Conservation (phyloP, 53 echinoderm and acorn worm species). For the Stichopus horrens region DNA sequence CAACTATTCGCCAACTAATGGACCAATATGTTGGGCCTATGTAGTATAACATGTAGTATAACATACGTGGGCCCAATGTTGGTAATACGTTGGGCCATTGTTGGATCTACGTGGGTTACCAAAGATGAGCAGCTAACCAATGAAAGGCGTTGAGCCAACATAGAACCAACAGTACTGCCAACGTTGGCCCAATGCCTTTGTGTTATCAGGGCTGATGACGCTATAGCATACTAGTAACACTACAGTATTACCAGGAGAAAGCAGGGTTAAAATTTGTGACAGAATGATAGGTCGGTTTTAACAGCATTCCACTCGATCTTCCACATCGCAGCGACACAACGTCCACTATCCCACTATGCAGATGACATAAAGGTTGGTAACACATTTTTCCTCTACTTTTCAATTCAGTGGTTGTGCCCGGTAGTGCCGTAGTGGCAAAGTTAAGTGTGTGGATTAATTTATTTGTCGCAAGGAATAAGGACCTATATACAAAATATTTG, state of each 20-base stretch:
- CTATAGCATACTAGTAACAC: not conserved
- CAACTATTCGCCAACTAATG: too few relatives aligned
- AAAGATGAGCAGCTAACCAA: too few relatives aligned
- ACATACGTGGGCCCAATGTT: too few relatives aligned
- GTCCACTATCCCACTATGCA: conserved; percentile 28
- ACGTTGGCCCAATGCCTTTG: too few relatives aligned
- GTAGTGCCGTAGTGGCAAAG: not conserved
- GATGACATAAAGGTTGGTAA: conserved; percentile 18
- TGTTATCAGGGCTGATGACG: not conserved
- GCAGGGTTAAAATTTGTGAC: not conserved
- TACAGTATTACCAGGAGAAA: not conserved
- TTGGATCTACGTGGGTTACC: too few relatives aligned
- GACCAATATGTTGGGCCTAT: too few relatives aligned
- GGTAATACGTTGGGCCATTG: too few relatives aligned
- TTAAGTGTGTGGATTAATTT: not conserved
- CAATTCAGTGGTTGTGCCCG: not conserved
- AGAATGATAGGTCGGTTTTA: not conserved
- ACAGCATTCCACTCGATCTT: conserved; percentile 23
- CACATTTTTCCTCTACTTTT: not conserved
- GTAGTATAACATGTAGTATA: too few relatives aligned
- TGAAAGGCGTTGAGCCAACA: too few relatives aligned
- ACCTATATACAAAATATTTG: too few relatives aligned
- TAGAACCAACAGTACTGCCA: too few relatives aligned
- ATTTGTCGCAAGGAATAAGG: too few relatives aligned
- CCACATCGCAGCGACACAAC: not conserved